A percentile compares a stretch with the other conserved stretches of the same genome.
These are phyloP conservation scores for Abramis brama DNA, from an alignment of 2,113 vertebrate species.

Conservation along the genomic window DNA sequence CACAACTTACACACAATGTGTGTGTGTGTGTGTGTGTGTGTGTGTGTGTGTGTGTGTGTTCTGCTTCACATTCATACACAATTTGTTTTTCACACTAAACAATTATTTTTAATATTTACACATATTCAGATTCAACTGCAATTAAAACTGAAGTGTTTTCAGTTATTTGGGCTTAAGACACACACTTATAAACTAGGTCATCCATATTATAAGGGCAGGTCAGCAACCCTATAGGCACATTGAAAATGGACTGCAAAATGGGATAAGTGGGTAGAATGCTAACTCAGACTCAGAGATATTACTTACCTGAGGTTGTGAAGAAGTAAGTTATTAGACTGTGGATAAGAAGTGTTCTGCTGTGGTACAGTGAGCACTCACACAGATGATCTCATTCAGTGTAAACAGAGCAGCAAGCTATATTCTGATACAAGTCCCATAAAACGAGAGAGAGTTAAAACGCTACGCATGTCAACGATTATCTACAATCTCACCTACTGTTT, in stretches of 20 bases:
- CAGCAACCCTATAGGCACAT: neutral
- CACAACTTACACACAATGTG: too few relatives aligned
- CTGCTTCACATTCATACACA: neutral
- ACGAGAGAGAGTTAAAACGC: neutral
- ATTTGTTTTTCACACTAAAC: neutral
- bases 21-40: too few relatives aligned
- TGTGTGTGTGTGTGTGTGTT: neutral
- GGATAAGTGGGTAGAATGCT: neutral
- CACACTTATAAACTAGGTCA: neutral
- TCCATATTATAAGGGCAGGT: too few relatives aligned
- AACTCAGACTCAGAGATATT: neutral
- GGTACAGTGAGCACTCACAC: neutral
- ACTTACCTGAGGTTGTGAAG: neutral
- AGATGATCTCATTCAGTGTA: constrained; percentile 18
- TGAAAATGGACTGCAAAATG: neutral
- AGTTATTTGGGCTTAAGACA: neutral
- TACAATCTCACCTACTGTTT: constrained; percentile 32
- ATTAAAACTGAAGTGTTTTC: neutral
- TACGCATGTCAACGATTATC: constrained; percentile 9
- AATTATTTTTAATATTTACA: neutral
- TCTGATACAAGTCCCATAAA: constrained; percentile 6
- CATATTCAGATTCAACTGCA: neutral
- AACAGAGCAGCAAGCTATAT: constrained; percentile 14
- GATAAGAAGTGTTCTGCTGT: constrained; percentile 1
- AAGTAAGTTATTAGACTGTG: constrained; percentile 13